These are phyloP conservation scores for Anhinga rufa DNA, from an alignment of 2,113 vertebrate species.

Conservation along the genomic window DNA sequence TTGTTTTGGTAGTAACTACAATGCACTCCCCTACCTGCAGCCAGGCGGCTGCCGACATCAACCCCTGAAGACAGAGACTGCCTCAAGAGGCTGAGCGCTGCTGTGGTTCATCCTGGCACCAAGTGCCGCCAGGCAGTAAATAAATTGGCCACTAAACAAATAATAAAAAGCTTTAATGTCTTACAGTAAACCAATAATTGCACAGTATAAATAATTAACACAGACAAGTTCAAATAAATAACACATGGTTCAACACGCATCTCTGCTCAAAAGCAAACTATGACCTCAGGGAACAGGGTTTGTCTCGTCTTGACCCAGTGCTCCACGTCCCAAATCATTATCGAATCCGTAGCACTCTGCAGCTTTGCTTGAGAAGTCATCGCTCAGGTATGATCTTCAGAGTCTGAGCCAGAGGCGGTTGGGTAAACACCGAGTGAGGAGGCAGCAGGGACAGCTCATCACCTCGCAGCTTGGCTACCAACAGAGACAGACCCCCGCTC, in stretches of 20 bases:
- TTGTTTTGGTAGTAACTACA: too few species aligned
- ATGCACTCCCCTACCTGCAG: accelerated
- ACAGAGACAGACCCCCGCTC: not conserved
- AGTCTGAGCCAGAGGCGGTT: accelerated
- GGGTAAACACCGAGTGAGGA: not conserved
- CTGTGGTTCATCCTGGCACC: too few species aligned
- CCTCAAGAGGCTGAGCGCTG: too few species aligned
- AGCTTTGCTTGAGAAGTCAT: not conserved
- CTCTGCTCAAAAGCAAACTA: not conserved
- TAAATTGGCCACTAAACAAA: not conserved
- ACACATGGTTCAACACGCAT: accelerated
- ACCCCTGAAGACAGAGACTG: not conserved
- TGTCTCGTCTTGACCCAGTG: not conserved
- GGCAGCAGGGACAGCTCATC: not conserved
- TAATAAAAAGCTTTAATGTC: slow-evolving; percentile 26
- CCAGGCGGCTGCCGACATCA: accelerated
- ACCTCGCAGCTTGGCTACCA: not conserved
- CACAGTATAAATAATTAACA: not conserved
- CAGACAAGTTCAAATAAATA: not conserved
- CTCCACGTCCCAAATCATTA: not conserved
- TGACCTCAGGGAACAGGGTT: not conserved
- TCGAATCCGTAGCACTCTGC: accelerated
- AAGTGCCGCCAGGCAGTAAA: not conserved
- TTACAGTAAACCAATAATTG: not conserved
- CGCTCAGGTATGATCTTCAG: not conserved